Evolutionary conservation across 2,113 vertebrate genomes (phyloP), one percentile per base, ranked within the genome.

Genomic region (Chaetodon trifascialis): DNA sequence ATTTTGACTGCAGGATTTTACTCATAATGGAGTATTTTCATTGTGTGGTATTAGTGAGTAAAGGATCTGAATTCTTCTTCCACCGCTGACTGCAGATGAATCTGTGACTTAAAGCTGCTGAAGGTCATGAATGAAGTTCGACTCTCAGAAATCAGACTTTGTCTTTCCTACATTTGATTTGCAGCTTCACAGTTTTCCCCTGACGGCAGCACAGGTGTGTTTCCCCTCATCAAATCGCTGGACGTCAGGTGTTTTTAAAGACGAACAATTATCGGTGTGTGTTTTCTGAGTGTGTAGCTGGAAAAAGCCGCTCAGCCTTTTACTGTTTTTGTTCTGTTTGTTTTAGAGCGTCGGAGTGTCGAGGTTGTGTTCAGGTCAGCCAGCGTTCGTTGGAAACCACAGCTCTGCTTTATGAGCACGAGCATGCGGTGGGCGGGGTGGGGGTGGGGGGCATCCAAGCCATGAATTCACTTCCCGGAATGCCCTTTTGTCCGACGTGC

Each of bases 401-500:
- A 59, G 67, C 66, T 81, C 71, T 56, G 49, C 44, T 70, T 80
- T 72, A 74, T 62, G 38, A 69, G 72, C 52, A 10, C 0, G 42
- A 73, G 73, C 25, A 17, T 1, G 3, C 30, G 30, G 30, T 52
- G 69, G 79, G 51, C 47, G 63, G 47, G 64, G 72, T 1, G 30
- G 30, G 30, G 30, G 21, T 23, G n/a, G 47, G 63, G 49, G 81
- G 15, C 19, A 21, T 42, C 69, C 54, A 36, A 59, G 38, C 68
- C 30, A 14, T 36, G 9, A 82, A 58, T 82, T 81, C 84, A 66
- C 79, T 85, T 76, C 73, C 71, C 76, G 84, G 85, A 89, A 79
- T 64, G 70, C 75, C 86, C 91, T 87, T 91, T 93, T 92, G 92
- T 90, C 54, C 12, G 66, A 77, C 69, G 49, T 90, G 89, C 86